A percentile compares a stretch with the other conserved stretches of the same genome.
phyloP scores from a whole-genome alignment of 1,140 invertebrate species.

The Cataglyphis hispanica region DNA sequence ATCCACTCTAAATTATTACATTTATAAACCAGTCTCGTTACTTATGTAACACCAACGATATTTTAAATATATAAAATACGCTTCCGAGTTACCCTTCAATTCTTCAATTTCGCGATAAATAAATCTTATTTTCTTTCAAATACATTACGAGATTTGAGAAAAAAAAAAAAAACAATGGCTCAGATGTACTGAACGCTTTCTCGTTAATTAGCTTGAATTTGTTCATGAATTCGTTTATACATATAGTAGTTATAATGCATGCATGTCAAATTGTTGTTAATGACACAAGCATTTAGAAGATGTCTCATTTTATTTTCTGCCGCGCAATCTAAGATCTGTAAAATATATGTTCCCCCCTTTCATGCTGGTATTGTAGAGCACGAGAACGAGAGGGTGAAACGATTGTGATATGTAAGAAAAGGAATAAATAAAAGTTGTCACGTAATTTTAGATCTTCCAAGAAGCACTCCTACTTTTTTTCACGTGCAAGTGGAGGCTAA shows the following conservation, averaged over 20 bases:
- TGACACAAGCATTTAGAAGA: background rate
- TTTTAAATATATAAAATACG: background rate
- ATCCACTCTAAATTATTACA: constrained; percentile 44
- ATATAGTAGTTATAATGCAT: background rate
- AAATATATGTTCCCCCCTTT: constrained; percentile 2
- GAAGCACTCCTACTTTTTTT: constrained; percentile 13
- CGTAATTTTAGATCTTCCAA: constrained; percentile 59
- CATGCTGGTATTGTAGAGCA: background rate
- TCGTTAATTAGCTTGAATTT: background rate
- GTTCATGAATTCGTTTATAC: background rate
- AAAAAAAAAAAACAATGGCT: background rate
- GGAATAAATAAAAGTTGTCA: constrained; percentile 32
- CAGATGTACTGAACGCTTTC: background rate
- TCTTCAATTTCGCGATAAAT: background rate
- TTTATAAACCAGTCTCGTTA: constrained; percentile 52
- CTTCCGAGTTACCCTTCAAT: background rate
- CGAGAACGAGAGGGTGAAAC: background rate
- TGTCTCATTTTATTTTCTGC: constrained; percentile 37
- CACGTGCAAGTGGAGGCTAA: constrained; percentile 64
- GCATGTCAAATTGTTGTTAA: constrained; percentile 3
- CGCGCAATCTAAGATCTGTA: constrained; percentile 19
- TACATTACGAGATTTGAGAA: background rate
- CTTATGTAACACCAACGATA: background rate
- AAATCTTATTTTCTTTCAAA: background rate
- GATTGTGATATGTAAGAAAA: constrained; percentile 41